A percentile compares a stretch with the other conserved stretches of the same genome.
Conservation (phyloP, 1,140 invertebrate species). For the Phymorhynchus buccinoides region DNA sequence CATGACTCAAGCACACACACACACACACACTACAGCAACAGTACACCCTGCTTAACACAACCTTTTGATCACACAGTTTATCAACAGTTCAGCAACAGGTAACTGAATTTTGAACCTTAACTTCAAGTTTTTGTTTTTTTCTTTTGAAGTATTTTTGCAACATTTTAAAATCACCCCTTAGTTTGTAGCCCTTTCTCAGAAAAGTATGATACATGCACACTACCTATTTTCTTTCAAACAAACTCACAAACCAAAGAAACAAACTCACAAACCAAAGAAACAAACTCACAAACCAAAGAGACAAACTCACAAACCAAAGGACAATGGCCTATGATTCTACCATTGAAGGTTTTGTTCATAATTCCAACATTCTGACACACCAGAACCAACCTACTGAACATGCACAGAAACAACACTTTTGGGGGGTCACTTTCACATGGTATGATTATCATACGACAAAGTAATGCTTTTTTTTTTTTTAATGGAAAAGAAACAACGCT, state of each 20-base stretch:
- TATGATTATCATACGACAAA: too few relatives aligned
- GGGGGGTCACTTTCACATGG: too few relatives aligned
- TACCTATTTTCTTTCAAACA: neutral
- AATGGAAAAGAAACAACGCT: too few relatives aligned
- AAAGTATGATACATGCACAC: neutral
- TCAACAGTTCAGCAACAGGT: neutral
- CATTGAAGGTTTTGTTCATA: too few relatives aligned
- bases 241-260: neutral
- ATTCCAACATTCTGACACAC: too few relatives aligned
- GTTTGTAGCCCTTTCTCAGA: neutral
- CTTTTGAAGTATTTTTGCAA: too few relatives aligned
- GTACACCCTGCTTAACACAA: neutral
- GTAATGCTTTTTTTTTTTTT: neutral
- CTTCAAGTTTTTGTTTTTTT: too few relatives aligned
- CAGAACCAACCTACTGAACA: neutral
- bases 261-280: neutral
- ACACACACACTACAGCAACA: neutral
- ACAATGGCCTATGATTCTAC: too few relatives aligned
- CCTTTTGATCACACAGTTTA: neutral
- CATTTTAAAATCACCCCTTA: neutral
- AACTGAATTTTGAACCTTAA: neutral
- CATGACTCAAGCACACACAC: too few relatives aligned
- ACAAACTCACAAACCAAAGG: neutral
- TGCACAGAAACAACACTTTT: neutral
- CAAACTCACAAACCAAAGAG: neutral